Evolutionary conservation across 2,113 vertebrate species (phyloP), one percentile per base, ranked within the genome.

Genomic region (Cottus gobio): DNA sequence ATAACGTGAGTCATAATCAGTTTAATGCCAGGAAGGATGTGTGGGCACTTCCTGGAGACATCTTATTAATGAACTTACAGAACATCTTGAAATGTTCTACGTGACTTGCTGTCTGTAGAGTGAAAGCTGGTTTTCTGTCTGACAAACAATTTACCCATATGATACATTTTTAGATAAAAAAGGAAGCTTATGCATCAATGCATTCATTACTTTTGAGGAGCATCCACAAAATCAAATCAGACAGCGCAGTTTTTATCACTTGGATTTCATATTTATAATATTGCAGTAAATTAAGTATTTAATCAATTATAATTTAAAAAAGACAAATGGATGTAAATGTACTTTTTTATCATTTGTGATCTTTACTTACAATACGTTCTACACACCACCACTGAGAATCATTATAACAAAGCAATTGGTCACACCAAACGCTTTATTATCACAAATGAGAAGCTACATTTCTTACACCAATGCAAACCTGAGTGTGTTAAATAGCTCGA

Each of bases 1-100:
- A 31, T 31, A 31, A 31, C 31, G n/a, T n/a, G n/a, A n/a, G n/a
- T n/a, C 63, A 84, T 72, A 61, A 86, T 79, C 50, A 76, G 48
- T 37, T 64, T 69, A 73, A 54, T 2, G 2, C 66, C 28, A 74
- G 22, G 18, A 56, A 62, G 24, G 44, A 66, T 65, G 52, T 48
- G 24, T 46, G 34, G 39, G 61, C 9, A 5, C 46, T 63, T 7
- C 54, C 42, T 24, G 67, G 56, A 64, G 52, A 50, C 31, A 70
- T 56, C 24, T 46, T 34, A 28, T 58, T 67, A 65, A 67, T 66
- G 61, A 54, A 54, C 11, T 54, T 54, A 54, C 50, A 22, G 46
- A 54, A 24, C 31, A 31, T 10, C 3, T 36, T 63, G 7, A 76
- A 37, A 26, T 60, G 37, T 58, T 69, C 13, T 52, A 58, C 60